Percentiles rank a stretch among this genome's conserved stretches.
These are phyloP conservation scores for Drosophila fuyamai DNA, from an alignment of 1,140 invertebrate genomes.

Conservation along the genomic window DNA sequence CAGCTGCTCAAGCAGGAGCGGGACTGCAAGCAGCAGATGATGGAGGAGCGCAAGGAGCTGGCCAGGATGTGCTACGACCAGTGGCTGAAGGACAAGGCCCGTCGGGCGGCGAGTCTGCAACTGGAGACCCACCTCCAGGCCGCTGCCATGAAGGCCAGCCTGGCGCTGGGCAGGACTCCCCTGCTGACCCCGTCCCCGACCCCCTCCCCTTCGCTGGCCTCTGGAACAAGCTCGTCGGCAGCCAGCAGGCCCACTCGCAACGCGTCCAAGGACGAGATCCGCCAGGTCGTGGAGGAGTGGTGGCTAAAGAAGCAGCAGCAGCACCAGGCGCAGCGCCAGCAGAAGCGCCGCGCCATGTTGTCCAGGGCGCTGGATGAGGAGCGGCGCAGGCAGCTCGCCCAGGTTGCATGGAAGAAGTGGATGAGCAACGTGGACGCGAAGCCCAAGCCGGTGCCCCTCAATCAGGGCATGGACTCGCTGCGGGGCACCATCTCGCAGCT, in stretches of 20 bases:
- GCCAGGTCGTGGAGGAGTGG: constrained; percentile 53
- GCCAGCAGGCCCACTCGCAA: constrained; percentile 22
- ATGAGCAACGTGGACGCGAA: constrained; percentile 51
- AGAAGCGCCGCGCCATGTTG: constrained; percentile 5
- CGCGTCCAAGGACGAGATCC: constrained; percentile 41
- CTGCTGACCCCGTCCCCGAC: not conserved
- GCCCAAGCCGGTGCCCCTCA: constrained; percentile 73
- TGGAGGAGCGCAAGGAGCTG: constrained; percentile 33
- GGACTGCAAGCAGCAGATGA: not conserved
- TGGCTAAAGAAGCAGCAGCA: constrained; percentile 50
- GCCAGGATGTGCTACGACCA: constrained; percentile 45
- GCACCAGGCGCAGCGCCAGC: constrained; percentile 25
- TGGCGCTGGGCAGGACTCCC: not conserved
- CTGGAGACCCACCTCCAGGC: constrained; percentile 25
- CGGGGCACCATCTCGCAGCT: constrained; percentile 59
- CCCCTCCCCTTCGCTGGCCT: not conserved
- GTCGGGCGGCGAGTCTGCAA: constrained; percentile 21
- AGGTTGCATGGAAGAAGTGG: constrained; percentile 56
- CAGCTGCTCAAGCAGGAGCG: constrained; percentile 7
- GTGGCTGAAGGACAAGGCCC: constrained; percentile 46
- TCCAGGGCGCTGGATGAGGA: constrained; percentile 28
- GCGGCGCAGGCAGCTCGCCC: constrained; percentile 28
- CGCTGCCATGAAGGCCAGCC: constrained; percentile 1
- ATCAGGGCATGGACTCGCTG: constrained; percentile 64
- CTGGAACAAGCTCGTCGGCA: no score